Percentiles rank a stretch among this genome's conserved stretches.
These are phyloP conservation scores for Anhinga anhinga DNA, from an alignment of 2,113 vertebrate genomes.

Conservation along the genomic window DNA sequence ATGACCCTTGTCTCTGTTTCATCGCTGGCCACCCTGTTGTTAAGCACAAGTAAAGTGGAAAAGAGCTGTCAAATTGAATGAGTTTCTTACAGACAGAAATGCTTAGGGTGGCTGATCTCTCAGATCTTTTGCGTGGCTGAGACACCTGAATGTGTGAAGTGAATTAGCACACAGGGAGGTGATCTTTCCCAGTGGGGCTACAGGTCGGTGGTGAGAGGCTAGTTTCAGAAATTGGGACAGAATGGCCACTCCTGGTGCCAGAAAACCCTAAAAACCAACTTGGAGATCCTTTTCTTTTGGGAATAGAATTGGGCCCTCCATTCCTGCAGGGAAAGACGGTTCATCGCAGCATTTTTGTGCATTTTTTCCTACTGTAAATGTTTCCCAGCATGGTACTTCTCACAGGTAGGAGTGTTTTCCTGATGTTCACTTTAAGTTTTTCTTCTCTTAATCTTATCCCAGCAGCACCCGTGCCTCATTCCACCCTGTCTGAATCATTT, in stretches of 20 bases:
- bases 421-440: background rate
- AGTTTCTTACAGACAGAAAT: background rate
- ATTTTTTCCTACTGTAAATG: background rate
- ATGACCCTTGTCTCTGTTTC: background rate
- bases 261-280: background rate
- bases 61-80: background rate
- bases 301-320: background rate
- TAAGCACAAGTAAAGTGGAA: background rate
- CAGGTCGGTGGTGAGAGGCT: background rate
- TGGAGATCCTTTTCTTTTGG: background rate
- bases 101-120: background rate
- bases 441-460: background rate
- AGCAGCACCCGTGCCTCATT: background rate
- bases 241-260: background rate
- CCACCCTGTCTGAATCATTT: background rate
- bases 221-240: background rate
- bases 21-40: background rate
- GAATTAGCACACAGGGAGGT: background rate
- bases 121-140: accelerated
- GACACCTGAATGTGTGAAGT: background rate
- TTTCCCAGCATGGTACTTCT: background rate
- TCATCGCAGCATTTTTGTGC: background rate
- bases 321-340: background rate
- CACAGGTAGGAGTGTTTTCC: background rate
- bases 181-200: background rate